Conservation (phyloP, 2,888 invertebrate genomes). For the Stenolophus ochropezus region DNA sequence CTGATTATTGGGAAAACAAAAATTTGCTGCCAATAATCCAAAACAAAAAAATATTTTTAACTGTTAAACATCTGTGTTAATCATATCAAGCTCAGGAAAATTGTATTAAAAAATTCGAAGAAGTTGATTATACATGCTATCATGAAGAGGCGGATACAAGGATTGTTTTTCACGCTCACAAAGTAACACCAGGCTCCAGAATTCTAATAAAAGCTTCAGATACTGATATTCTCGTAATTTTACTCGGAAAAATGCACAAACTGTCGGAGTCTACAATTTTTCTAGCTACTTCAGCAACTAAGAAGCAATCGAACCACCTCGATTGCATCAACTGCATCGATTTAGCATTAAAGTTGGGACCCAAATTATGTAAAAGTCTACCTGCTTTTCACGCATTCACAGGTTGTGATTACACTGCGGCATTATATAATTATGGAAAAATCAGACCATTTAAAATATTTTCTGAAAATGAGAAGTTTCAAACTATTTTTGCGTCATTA, state of each 20-base stretch:
- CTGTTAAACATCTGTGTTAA: neutral
- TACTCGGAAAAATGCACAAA: constrained; percentile 62
- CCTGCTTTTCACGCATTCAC: constrained; percentile 67
- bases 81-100: neutral
- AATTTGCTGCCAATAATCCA: neutral
- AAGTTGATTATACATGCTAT: neutral
- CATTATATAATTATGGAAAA: constrained; percentile 64
- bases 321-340: constrained; percentile 62
- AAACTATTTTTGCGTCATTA: too few relatives aligned
- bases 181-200: neutral
- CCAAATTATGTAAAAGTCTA: constrained; percentile 63
- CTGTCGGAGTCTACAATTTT: constrained; percentile 59
- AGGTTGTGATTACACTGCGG: constrained; percentile 66
- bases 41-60: neutral
- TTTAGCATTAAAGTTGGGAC: constrained; percentile 62
- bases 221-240: constrained; percentile 65
- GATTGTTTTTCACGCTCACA: constrained; percentile 36
- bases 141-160: constrained; percentile 47
- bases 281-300: constrained; percentile 62
- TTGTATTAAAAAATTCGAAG: neutral
- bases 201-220: constrained; percentile 57
- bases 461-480: too few relatives aligned
- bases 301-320: constrained; percentile 60
- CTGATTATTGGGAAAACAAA: constrained; percentile 61
- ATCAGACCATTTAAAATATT: constrained; percentile 9